phyloP scores from a whole-genome alignment of 2,888 invertebrate genomes.

The Pristionchus exspectatus region DNA sequence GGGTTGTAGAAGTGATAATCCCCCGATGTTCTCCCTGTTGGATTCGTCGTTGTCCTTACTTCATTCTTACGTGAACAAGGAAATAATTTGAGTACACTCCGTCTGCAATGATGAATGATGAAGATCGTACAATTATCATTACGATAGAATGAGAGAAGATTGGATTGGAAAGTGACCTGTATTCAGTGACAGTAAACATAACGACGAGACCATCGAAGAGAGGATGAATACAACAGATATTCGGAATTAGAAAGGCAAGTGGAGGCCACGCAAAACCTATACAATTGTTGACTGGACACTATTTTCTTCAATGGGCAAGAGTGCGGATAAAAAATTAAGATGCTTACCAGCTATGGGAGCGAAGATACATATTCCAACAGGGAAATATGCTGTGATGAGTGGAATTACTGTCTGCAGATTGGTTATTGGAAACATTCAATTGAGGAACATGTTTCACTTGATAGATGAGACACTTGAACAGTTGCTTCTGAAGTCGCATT shows the following conservation, averaged over 20 bases:
- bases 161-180: background rate
- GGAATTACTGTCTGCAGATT: background rate
- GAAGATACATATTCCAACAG: conserved; percentile 21
- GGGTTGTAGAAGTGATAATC: background rate
- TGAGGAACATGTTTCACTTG: background rate
- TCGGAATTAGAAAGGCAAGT: conserved; percentile 38
- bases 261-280: conserved; percentile 37
- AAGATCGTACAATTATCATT: background rate
- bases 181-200: conserved; percentile 37
- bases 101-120: background rate
- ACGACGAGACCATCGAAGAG: conserved; percentile 39
- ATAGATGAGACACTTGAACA: conserved; percentile 27
- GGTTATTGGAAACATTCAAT: no score
- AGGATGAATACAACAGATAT: conserved; percentile 49
- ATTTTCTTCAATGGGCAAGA: no score
- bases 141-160: background rate
- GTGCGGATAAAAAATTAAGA: background rate
- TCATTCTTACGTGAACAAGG: background rate
- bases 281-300: no score
- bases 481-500: conserved; percentile 26
- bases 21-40: background rate
- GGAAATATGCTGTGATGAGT: conserved; percentile 24
- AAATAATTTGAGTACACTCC: background rate
- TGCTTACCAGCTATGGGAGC: background rate
- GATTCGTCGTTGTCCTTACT: background rate